Conservation (phyloP, 2,888 invertebrate genomes). For the Ichneumoninae sp. region DNA sequence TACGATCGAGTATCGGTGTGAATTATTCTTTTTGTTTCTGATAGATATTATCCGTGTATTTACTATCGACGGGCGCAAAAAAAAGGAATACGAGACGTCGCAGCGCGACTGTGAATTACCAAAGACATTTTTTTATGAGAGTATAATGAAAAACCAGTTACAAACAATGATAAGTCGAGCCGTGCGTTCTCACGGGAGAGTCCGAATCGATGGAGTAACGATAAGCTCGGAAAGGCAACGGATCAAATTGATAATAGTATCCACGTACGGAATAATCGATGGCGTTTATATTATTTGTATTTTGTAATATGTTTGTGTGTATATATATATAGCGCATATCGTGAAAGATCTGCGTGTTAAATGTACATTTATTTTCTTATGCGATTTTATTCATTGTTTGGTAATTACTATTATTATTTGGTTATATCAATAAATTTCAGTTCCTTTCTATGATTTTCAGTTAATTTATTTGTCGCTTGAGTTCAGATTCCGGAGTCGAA, state of each 20-base stretch:
- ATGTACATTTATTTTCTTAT: constrained; percentile 44
- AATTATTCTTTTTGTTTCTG: constrained; percentile 25
- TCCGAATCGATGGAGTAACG: not conserved
- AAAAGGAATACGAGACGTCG: constrained; percentile 40
- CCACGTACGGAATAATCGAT: constrained; percentile 29
- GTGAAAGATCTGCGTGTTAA: constrained; percentile 44
- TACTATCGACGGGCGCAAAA: constrained; percentile 23
- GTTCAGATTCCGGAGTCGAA: constrained; percentile 16
- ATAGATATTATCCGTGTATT: constrained; percentile 29
- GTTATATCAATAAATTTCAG: constrained; percentile 63
- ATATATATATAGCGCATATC: constrained; percentile 57
- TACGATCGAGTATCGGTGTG: constrained; percentile 8
- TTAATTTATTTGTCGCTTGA: constrained; percentile 1
- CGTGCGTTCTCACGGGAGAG: constrained; percentile 19
- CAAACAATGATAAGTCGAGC: constrained; percentile 27
- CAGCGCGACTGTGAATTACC: constrained; percentile 66
- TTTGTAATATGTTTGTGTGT: constrained; percentile 51
- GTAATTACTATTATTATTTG: constrained; percentile 33
- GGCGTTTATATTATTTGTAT: constrained; percentile 34
- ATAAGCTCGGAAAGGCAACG: constrained; percentile 27
- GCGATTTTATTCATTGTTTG: constrained; percentile 58
- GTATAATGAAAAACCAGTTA: constrained; percentile 30
- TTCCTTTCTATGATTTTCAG: constrained; percentile 54
- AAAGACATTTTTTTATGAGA: constrained; percentile 55
- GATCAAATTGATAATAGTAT: not conserved